A percentile compares a stretch with the other conserved stretches of the same genome.
Evolutionary conservation across 1,140 invertebrate species (phyloP).

Genomic region (Charaxes varanes): DNA sequence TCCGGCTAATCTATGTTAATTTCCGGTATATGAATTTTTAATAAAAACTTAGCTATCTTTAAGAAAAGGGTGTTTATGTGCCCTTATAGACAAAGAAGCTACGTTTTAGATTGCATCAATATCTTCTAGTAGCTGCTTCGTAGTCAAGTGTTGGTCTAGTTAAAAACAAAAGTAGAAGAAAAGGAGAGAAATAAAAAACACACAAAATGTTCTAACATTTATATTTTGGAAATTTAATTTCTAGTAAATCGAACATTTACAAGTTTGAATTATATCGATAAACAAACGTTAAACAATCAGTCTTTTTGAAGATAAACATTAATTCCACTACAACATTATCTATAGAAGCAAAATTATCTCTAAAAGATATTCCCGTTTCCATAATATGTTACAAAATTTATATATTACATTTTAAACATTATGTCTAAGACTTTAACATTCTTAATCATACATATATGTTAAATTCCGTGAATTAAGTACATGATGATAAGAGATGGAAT

Average conservation of each 20-base stretch:
- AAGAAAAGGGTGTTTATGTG: too few relatives aligned
- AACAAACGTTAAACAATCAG: conserved; percentile 62
- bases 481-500: too few relatives aligned
- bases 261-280: conserved; percentile 34
- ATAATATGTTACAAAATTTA: conserved; percentile 16
- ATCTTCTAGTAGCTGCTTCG: too few relatives aligned
- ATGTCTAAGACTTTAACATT: not conserved
- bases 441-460: too few relatives aligned
- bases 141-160: not conserved
- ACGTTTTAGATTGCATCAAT: too few relatives aligned
- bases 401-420: conserved; percentile 1
- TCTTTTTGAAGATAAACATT: conserved; percentile 65
- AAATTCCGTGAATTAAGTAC: too few relatives aligned
- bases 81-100: too few relatives aligned
- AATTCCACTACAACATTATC: conserved; percentile 28
- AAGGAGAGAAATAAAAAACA: conserved; percentile 17
- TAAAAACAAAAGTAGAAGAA: not conserved
- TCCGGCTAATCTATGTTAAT: too few relatives aligned
- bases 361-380: conserved; percentile 8
- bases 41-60: too few relatives aligned
- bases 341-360: conserved; percentile 23
- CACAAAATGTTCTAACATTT: conserved; percentile 43
- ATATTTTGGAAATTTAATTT: conserved; percentile 54
- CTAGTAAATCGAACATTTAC: conserved; percentile 51
- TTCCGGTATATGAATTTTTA: too few relatives aligned